Base-by-base conservation (phyloP, 2,113 vertebrate species). In the Myiozetetes cayanensis region DNA sequence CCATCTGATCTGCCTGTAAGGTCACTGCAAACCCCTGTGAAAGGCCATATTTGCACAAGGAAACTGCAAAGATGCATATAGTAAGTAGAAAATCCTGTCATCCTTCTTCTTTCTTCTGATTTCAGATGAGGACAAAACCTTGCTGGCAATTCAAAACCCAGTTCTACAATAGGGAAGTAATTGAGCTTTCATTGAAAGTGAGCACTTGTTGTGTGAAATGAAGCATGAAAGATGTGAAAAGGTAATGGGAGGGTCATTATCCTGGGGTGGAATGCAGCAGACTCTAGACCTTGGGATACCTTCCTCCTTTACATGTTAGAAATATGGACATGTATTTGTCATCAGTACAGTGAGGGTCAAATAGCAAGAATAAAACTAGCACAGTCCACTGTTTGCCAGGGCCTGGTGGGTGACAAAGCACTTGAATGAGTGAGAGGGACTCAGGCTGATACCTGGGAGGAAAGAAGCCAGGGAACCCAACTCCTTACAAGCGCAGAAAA, bases 231-330 rank as follows among this genome's bases (percentile, higher is more conserved):
- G 30, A 33, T 11, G 14, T 66, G 67, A 85, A 80, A 86, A 90
- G 2, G 1, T 43, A 74, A 23, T 8, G 8, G 30, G 10, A 0
- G 0, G 58, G 25, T 12, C 47, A 62, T 37, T 79, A 50, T 31
- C 33, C 24, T 44, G 5, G 6, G 4, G 33, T 21, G 30, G 23
- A 59, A 80, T 1, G 3, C 80, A 71, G 49, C 14, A 52, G 87
- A 80, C 13, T 22, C 6, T 16, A 70, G 37, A 86, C 37, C n/a
- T 3, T 28, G 15, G 31, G 59, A 73, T 7, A 58, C 0, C 0
- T 8, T 55, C 8, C 23, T 47, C 14, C 11, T 5, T 23, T 76
- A 7, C 0, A 0, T 15, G 12, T 61, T 68, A 35, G 35, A 73
- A 87, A 46, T 11, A 6, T 41, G 11, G 39, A 61, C 25, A 30